Evolutionary conservation across 1,140 invertebrate species (phyloP), one percentile per base, ranked within the genome.

Genomic region (Globodera ellingtonae): DNA sequence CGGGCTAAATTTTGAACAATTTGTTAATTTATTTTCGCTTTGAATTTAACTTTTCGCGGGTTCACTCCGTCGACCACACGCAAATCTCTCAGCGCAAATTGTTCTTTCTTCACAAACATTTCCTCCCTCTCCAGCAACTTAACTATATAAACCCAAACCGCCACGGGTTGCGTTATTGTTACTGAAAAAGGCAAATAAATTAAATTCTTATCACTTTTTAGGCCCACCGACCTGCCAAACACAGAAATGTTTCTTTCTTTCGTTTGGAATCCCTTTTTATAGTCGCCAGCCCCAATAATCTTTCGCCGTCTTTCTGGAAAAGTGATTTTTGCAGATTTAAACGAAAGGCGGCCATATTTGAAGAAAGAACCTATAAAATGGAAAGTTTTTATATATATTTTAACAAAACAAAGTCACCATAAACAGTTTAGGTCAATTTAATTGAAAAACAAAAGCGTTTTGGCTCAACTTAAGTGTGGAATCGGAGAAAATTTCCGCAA

Each of bases 1-100:
- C 93, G 76, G 95, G 93, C 90, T 92, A 85, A 79, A 89, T 65
- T 50, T 69, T 47, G 21, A 13, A 75, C 13, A 24, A 4, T 15
- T n/a, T 79, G n/a, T 5, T n/a, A 24, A 65, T 21, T 24, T 66
- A 0, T 10, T 21, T 24, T 35, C 13, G 48, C 21, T 35, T 44
- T 47, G n/a, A 71, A 13, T 0, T 24, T 66, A 46, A 84, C 81
- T 59, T 85, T 81, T 83, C 78, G 75, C 0, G 79, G 80, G 72
- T 84, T 77, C 21, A 85, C 86, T 66, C 84, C 84, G 73, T 85
- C 85, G 65, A 85, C 84, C 44, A 79, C 70, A 24, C 76, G 67
- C 56, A 85, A 66, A 74, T 85, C 84, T 24, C 85, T 79, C 50
- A 85, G 24, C 1, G 72, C 72, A 66, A 56, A 85, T 50, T 75